These are phyloP conservation scores for Montipora capitata DNA, from an alignment of 92 coral and sea anemone species.

Conservation along the genomic window DNA sequence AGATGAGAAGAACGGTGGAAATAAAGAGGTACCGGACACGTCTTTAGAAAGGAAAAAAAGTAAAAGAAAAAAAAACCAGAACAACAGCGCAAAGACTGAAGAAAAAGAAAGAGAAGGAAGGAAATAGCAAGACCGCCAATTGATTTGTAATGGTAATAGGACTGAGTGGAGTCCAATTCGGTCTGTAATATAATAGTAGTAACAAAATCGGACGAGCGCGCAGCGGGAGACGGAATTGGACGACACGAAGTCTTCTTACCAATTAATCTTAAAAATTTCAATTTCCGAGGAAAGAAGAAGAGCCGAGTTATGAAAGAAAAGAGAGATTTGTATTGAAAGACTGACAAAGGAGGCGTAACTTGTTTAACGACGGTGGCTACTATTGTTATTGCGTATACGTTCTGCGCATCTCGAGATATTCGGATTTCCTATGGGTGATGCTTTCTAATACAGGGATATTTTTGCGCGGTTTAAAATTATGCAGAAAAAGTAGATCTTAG, in stretches of 20 bases:
- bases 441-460: not conserved
- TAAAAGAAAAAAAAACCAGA: not conserved
- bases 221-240: too few relatives aligned
- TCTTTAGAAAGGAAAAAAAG: slow-evolving; percentile 16
- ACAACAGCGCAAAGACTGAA: too few relatives aligned
- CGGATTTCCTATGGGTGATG: not conserved
- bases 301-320: too few relatives aligned
- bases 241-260: too few relatives aligned
- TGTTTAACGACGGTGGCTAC: not conserved
- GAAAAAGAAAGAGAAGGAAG: too few relatives aligned
- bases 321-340: not conserved
- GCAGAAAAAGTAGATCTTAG: not conserved
- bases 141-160: too few relatives aligned
- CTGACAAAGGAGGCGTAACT: not conserved
- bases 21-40: slow-evolving; percentile 17
- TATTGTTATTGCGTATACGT: not conserved
- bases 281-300: too few relatives aligned
- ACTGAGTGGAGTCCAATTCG: too few relatives aligned
- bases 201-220: too few relatives aligned
- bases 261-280: too few relatives aligned
- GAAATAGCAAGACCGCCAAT: too few relatives aligned
- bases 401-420: slow-evolving; percentile 2
- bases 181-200: too few relatives aligned
- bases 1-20: slow-evolving; percentile 5
- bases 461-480: not conserved